Evolutionary conservation across 1,140 invertebrate species (phyloP), one percentile per base, ranked within the genome.

Genomic region (Phenacoccus solenopsis): DNA sequence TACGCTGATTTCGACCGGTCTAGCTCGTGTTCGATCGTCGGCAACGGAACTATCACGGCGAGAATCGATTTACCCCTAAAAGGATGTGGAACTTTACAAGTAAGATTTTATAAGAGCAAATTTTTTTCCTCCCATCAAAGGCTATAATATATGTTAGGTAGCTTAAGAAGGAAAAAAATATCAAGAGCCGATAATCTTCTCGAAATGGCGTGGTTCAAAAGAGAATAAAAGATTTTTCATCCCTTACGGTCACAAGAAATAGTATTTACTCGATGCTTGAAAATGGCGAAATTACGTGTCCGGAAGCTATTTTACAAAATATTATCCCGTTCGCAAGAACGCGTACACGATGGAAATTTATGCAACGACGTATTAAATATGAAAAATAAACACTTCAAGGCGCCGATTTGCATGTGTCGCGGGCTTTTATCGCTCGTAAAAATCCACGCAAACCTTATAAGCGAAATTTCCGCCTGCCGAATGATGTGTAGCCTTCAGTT

Each of bases 31-130:
- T 87, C 88, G 75, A 85, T 91, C n/a, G 85, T 85, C 70, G 93
- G 93, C 64, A 89, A 91, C 72, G 93, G 93, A 13, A 84, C 86
- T 0, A 81, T 83, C 24, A 88, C 86, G n/a, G 91, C 91, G 73
- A 86, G 87, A 73, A 82, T 96, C 56, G 90, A 94, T 75, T 79
- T 96, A 74, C 92, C 93, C 4, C 81, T 96, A 0, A 94, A 94
- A 81, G 93, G 93, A 79, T 96, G 93, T 76, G 94, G 94, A n/a
- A 96, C 93, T 1, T 88, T 86, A 78, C 93, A 95, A 85, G 90
- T 91, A 79, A 74, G 75, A 72, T 25, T 28, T 0, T 10, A 71
- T 1, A 24, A 56, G 64, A 27, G 67, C n/a, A 24, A 5, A 64
- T 22, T 27, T 38, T 10, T 38, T 38, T n/a, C n/a, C n/a, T n/a